Percentiles rank a stretch among this genome's conserved stretches.
Conservation (phyloP, 2,888 invertebrate species). For the Dryobotodes eremita region DNA sequence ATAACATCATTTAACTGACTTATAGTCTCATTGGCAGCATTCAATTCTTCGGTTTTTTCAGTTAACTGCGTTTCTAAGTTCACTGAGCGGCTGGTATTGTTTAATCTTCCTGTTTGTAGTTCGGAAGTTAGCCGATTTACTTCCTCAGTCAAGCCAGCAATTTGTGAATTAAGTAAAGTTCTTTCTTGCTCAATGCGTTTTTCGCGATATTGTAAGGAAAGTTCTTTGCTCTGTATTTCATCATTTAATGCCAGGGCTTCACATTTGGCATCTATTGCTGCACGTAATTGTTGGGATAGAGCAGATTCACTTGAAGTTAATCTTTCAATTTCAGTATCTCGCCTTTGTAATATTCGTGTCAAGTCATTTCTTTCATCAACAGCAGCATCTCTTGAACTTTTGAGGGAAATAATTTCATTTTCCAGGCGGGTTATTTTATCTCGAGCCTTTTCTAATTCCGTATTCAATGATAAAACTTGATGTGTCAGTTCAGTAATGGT, state of each 20-base stretch:
- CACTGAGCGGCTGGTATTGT: slow-evolving; percentile 91
- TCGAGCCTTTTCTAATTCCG: slow-evolving; percentile 92
- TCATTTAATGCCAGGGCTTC: slow-evolving; percentile 95
- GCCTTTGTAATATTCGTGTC: slow-evolving; percentile 93
- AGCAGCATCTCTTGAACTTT: slow-evolving; percentile 93
- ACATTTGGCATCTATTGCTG: slow-evolving; percentile 95
- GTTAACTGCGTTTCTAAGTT: slow-evolving; percentile 94
- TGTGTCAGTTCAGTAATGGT: slow-evolving; percentile 92
- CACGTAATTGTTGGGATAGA: slow-evolving; percentile 93
- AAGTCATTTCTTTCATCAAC: slow-evolving; percentile 94
- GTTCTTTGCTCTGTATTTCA: slow-evolving; percentile 95
- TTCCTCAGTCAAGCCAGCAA: slow-evolving; percentile 94
- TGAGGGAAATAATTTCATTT: slow-evolving; percentile 92
- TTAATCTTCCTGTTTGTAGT: slow-evolving; percentile 94
- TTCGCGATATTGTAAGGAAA: slow-evolving; percentile 95
- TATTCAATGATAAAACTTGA: slow-evolving; percentile 91
- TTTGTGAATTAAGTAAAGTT: slow-evolving; percentile 94
- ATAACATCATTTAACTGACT: slow-evolving; percentile 93
- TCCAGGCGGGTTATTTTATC: slow-evolving; percentile 92
- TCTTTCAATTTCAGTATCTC: slow-evolving; percentile 94
- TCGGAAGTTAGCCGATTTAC: slow-evolving; percentile 95
- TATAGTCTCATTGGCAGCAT: slow-evolving; percentile 93
- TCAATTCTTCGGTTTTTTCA: slow-evolving; percentile 95
- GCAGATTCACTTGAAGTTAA: slow-evolving; percentile 93
- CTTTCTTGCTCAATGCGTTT: slow-evolving; percentile 96